phyloP scores from a whole-genome alignment of 2,888 invertebrate species.

The Carterocephalus palaemon region DNA sequence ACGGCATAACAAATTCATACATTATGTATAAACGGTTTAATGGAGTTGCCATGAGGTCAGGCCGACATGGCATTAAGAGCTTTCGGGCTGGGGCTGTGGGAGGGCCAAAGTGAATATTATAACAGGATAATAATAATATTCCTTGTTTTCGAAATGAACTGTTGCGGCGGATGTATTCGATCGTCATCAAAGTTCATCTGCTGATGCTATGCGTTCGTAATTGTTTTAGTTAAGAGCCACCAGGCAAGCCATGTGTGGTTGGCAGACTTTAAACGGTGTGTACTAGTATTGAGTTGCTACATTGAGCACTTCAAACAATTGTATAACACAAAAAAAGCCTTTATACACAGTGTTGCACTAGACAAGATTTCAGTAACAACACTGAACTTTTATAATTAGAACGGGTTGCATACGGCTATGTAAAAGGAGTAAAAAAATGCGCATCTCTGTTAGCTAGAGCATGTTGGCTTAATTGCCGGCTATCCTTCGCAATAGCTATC shows the following conservation, averaged over 20 bases:
- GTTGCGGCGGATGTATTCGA: constrained; percentile 27
- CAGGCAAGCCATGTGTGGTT: too few relatives aligned
- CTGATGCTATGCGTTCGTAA: too few relatives aligned
- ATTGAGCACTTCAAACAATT: too few relatives aligned
- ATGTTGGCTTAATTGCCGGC: constrained; percentile 19
- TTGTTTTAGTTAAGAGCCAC: too few relatives aligned
- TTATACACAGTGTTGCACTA: neutral
- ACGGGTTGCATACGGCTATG: constrained; percentile 3
- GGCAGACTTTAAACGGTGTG: too few relatives aligned
- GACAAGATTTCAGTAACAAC: neutral
- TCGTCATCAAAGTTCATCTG: constrained; percentile 7
- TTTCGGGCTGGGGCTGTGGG: constrained; percentile 54
- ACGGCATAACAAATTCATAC: constrained; percentile 79
- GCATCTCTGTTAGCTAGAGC: constrained; percentile 4
- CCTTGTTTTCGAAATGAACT: constrained; percentile 43
- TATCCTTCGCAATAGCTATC: constrained; percentile 12
- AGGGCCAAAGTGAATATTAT: constrained; percentile 75
- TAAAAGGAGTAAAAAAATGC: constrained; percentile 5
- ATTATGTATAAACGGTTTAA: constrained; percentile 78
- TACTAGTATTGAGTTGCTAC: too few relatives aligned
- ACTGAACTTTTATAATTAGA: constrained; percentile 16
- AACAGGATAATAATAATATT: constrained; percentile 57
- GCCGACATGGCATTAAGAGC: constrained; percentile 75
- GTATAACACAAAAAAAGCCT: too few relatives aligned
- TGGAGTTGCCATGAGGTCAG: constrained; percentile 77